Evolutionary conservation across 1,140 invertebrate species (phyloP).

Genomic region (Galleria mellonella): DNA sequence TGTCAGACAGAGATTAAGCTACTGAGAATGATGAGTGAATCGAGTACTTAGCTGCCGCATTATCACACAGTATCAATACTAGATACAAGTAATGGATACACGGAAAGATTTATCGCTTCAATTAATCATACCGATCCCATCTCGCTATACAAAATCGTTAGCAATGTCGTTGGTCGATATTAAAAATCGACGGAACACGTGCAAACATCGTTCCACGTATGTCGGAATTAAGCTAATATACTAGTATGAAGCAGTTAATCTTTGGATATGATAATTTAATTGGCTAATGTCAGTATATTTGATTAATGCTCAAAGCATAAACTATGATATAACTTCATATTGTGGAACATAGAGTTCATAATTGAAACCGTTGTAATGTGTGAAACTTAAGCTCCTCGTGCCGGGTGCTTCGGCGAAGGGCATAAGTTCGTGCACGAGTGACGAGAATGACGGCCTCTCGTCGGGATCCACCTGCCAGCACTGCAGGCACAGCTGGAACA

Average conservation of each 20-base stretch:
- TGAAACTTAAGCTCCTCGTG: constrained; percentile 58
- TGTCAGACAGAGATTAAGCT: too few species aligned
- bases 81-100: too few species aligned
- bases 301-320: not conserved
- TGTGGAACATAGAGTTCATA: constrained; percentile 65
- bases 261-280: not conserved
- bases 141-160: too few species aligned
- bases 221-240: too few species aligned
- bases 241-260: not conserved
- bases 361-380: constrained; percentile 64
- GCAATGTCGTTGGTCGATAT: too few species aligned
- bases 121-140: too few species aligned
- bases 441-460: constrained; percentile 78
- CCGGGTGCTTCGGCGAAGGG: constrained; percentile 42
- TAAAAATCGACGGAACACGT: too few species aligned
- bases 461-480: constrained; percentile 90
- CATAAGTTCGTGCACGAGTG: constrained; percentile 40
- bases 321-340: constrained; percentile 55
- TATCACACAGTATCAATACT: too few species aligned
- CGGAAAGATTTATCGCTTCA: too few species aligned
- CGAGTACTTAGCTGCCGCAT: too few species aligned
- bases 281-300: not conserved
- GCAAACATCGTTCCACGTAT: too few species aligned
- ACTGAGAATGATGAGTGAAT: too few species aligned
- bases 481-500: constrained; percentile 88